A percentile compares a stretch with the other conserved stretches of the same genome.
Conservation (phyloP, 92 coral and sea anemone species). For the Hydrozoanthus gracilis region DNA sequence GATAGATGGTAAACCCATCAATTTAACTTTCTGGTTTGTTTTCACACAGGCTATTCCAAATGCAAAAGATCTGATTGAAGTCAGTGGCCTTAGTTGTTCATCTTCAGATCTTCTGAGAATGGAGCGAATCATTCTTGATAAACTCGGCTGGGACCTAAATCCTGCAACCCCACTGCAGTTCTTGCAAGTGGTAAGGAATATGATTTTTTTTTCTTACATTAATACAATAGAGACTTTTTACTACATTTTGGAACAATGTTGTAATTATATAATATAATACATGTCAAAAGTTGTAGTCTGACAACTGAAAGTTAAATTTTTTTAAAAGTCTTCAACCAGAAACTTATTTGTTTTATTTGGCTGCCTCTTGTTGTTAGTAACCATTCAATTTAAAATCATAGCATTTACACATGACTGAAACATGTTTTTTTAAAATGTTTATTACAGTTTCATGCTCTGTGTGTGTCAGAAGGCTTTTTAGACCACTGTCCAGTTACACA, state of each 20-base stretch:
- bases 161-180: slow-evolving; percentile 88
- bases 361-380: no score
- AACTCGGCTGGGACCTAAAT: slow-evolving; percentile 94
- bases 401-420: no score
- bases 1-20: not conserved
- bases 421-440: no score
- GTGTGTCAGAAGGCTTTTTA: slow-evolving; percentile 89
- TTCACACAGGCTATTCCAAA: slow-evolving; percentile 72
- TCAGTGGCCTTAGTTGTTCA: slow-evolving; percentile 90
- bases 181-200: slow-evolving; percentile 85
- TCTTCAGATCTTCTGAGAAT: slow-evolving; percentile 97
- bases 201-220: not conserved
- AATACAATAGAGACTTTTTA: not conserved
- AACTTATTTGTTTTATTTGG: no score
- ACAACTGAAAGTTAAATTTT: no score
- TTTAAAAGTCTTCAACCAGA: no score
- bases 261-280: not conserved
- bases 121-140: slow-evolving; percentile 95
- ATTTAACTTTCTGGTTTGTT: not conserved
- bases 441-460: slow-evolving; percentile 86
- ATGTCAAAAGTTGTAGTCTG: no score
- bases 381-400: not conserved
- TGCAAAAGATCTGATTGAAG: slow-evolving; percentile 92
- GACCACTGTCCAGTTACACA: slow-evolving; percentile 81
- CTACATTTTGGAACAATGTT: not conserved